Evolutionary conservation across 2,113 vertebrate genomes (phyloP).

Genomic region (Rhodinocichla rosea): DNA sequence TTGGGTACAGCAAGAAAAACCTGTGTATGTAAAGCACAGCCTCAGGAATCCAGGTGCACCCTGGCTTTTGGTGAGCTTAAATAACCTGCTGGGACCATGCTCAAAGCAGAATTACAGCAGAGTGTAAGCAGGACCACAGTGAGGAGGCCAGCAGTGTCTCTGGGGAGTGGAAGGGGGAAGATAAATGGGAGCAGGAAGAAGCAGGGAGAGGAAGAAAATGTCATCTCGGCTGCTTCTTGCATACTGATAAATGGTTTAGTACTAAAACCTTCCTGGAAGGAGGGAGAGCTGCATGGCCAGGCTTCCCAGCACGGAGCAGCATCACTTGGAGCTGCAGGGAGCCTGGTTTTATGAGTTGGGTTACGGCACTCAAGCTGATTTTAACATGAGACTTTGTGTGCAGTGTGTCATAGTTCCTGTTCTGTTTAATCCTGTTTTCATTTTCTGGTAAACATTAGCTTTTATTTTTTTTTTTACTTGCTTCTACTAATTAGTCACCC

Average conservation of each 20-base stretch:
- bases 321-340: not conserved
- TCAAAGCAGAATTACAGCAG: not conserved
- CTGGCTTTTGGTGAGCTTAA: not conserved
- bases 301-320: not conserved
- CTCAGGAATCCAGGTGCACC: not conserved
- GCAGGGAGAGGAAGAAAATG: not conserved
- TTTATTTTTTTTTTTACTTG: not conserved
- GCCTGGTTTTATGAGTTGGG: not conserved
- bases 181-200: not conserved
- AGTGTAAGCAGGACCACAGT: not conserved
- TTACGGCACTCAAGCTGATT: not conserved
- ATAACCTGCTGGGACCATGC: fast-evolving
- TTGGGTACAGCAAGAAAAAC: not conserved
- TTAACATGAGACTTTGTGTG: not conserved
- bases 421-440: not conserved
- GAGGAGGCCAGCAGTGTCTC: not conserved
- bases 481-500: not conserved
- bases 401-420: fast-evolving
- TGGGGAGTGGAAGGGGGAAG: not conserved
- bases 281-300: not conserved
- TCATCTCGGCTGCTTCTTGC: fast-evolving
- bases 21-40: not conserved
- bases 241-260: not conserved
- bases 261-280: not conserved
- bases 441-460: not conserved